These are phyloP conservation scores for Apis florea DNA, from an alignment of 1,140 invertebrate species.

Conservation along the genomic window DNA sequence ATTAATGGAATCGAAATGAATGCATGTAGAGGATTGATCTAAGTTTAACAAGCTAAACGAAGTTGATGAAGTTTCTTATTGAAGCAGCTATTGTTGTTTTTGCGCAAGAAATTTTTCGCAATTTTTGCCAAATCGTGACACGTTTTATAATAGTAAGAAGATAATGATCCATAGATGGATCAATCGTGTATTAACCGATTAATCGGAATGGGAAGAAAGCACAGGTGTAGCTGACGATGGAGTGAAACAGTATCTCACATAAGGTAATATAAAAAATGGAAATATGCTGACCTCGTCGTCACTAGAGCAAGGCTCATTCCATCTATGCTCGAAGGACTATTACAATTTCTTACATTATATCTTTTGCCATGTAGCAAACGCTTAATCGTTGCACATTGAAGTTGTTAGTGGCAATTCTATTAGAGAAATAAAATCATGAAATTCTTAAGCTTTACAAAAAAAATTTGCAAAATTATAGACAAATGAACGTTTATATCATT, in stretches of 20 bases:
- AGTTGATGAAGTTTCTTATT: conserved; percentile 21
- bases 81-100: not conserved
- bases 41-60: conserved; percentile 27
- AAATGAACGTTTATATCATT: not conserved
- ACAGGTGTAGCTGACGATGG: not conserved
- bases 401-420: not conserved
- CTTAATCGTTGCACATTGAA: not conserved
- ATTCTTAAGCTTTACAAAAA: not conserved
- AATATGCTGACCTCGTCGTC: conserved; percentile 34
- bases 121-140: not conserved
- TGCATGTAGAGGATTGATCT: not conserved
- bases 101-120: not conserved
- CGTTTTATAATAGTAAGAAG: no score
- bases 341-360: conserved; percentile 25
- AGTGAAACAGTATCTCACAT: not conserved
- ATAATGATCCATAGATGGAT: not conserved
- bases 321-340: conserved; percentile 34
- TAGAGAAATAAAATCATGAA: not conserved
- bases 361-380: not conserved
- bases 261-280: conserved; percentile 8
- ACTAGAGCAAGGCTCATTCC: conserved; percentile 56
- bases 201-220: not conserved
- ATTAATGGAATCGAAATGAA: conserved; percentile 17
- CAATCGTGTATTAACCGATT: not conserved
- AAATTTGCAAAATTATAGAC: not conserved